phyloP scores from a whole-genome alignment of 2,797 vertebrate genomes.

The Octomys mimax region DNA sequence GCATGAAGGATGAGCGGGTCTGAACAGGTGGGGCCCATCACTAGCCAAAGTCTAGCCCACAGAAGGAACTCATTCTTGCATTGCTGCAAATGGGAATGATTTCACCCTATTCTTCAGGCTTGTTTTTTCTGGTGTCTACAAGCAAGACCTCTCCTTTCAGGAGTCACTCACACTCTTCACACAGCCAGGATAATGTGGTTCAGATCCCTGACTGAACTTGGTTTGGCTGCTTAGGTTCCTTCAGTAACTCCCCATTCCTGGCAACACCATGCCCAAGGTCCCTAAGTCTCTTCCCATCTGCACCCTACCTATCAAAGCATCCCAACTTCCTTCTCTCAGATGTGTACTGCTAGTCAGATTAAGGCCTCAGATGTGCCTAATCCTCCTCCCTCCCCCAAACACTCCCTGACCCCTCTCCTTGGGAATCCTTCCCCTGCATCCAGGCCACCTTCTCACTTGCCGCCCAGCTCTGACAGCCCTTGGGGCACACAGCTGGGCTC shows the following conservation, averaged over 20 bases:
- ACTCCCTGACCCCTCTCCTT: neutral
- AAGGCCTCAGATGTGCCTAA: too few species aligned
- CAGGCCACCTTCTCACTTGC: neutral
- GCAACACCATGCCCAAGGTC: neutral
- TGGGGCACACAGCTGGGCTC: accelerated
- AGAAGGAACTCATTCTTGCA: neutral
- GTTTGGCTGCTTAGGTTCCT: neutral
- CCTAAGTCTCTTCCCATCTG: neutral
- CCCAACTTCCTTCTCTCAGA: neutral
- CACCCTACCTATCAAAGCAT: neutral
- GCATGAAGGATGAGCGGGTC: neutral
- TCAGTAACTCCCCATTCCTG: neutral
- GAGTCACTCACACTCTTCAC: neutral
- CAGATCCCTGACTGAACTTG: neutral
- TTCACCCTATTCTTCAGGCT: neutral
- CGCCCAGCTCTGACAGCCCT: neutral
- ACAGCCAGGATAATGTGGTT: neutral
- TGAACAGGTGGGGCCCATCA: neutral
- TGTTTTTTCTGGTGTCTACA: neutral
- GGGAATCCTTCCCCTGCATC: too few species aligned
- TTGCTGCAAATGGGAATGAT: neutral
- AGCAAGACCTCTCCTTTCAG: neutral
- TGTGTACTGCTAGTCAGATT: neutral
- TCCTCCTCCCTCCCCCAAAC: too few species aligned
- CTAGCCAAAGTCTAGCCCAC: neutral